Percentiles rank a stretch among this genome's conserved stretches.
phyloP scores from a whole-genome alignment of 2,888 invertebrate genomes.

The Drosophila meridionalis region DNA sequence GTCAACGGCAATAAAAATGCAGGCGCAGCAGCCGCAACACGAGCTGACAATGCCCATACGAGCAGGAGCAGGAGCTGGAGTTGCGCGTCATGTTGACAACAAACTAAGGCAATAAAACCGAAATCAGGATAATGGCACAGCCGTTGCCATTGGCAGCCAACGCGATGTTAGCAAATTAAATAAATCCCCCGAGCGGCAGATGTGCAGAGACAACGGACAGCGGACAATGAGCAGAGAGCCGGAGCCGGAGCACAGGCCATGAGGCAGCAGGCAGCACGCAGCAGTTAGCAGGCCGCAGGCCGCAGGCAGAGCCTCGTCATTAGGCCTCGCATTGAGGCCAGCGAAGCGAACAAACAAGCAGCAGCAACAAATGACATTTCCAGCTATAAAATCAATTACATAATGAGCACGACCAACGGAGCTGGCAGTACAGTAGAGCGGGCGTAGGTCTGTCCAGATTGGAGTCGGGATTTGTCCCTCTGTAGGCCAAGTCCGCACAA shows the following conservation, averaged over 20 bases:
- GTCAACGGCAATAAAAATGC: conserved; percentile 76
- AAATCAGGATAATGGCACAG: conserved; percentile 78
- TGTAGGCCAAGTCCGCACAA: conserved; percentile 6
- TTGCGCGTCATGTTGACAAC: conserved; percentile 45
- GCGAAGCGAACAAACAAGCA: conserved; percentile 49
- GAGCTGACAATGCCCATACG: conserved; percentile 57
- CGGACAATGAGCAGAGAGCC: background rate
- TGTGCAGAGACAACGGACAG: conserved; percentile 46
- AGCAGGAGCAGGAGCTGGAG: conserved; percentile 22
- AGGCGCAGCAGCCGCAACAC: conserved; percentile 60
- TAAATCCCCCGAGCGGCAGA: conserved; percentile 78
- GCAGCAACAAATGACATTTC: conserved; percentile 49
- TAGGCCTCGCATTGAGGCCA: conserved; percentile 54
- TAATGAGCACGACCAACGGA: conserved; percentile 60
- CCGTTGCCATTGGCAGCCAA: conserved; percentile 37
- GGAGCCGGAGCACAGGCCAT: conserved; percentile 28
- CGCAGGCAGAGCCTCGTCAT: conserved; percentile 39
- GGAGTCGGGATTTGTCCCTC: conserved; percentile 19
- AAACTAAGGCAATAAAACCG: conserved; percentile 74
- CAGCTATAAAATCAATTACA: conserved; percentile 78
- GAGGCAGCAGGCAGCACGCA: background rate
- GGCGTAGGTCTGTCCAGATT: background rate
- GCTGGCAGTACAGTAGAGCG: background rate
- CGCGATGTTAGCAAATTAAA: conserved; percentile 78
- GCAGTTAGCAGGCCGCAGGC: conserved; percentile 4